Conservation (phyloP, 2,888 invertebrate genomes). For the Theristus sp. region DNA sequence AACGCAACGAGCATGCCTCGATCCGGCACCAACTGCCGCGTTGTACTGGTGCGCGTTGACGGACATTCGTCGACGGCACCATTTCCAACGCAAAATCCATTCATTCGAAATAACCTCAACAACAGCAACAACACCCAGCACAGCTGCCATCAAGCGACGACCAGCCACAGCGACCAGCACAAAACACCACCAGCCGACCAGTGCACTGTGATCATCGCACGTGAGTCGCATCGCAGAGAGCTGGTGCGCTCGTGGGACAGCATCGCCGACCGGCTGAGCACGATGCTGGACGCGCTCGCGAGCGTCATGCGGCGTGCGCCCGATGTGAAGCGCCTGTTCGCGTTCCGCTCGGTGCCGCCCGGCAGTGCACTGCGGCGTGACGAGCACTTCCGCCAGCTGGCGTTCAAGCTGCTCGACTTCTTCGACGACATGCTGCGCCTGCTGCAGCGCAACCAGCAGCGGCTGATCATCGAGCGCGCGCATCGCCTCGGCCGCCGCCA, state of each 20-base stretch:
- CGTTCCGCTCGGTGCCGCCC: background rate
- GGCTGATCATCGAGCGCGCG: background rate
- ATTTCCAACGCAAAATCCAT: no score
- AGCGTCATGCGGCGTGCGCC: background rate
- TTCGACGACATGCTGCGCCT: background rate
- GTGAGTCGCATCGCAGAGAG: background rate
- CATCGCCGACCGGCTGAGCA: background rate
- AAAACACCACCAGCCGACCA: no score
- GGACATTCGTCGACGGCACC: no score
- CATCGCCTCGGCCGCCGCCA: background rate
- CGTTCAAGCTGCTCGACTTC: background rate
- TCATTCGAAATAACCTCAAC: no score
- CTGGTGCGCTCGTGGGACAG: background rate
- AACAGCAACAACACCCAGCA: no score
- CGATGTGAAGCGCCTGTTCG: background rate
- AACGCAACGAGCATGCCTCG: no score
- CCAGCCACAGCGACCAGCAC: no score
- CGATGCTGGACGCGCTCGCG: background rate
- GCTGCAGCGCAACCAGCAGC: background rate
- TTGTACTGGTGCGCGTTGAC: no score
- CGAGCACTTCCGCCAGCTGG: background rate
- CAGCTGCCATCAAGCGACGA: no score
- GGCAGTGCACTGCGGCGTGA: background rate
- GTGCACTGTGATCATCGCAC: background rate
- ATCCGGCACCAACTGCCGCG: no score